phyloP scores from a whole-genome alignment of 2,797 vertebrate species.

The Tadarida brasiliensis region DNA sequence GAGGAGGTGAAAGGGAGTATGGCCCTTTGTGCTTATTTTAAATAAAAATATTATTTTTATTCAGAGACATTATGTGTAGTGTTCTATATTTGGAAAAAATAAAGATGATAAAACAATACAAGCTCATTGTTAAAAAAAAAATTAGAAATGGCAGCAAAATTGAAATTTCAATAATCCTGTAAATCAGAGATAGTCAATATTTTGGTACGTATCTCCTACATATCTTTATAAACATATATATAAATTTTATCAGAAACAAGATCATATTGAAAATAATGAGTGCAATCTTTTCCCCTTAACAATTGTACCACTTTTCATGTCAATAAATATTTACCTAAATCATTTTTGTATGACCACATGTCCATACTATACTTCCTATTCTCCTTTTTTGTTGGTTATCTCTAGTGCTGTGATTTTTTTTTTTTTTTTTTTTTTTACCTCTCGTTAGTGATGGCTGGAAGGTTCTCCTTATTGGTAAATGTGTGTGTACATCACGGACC shows the following conservation, averaged over 20 bases:
- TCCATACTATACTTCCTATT: neutral
- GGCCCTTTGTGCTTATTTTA: constrained; percentile 30
- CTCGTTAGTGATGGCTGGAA: neutral
- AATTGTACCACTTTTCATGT: constrained; percentile 25
- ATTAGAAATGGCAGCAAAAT: constrained; percentile 1
- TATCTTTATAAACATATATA: neutral
- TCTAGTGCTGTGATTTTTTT: neutral
- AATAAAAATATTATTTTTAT: neutral
- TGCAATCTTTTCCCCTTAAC: neutral
- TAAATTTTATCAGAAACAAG: neutral
- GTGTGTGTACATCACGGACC: neutral
- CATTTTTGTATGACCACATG: neutral
- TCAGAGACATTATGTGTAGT: neutral
- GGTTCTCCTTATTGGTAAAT: neutral
- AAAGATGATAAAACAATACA: neutral
- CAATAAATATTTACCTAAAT: neutral
- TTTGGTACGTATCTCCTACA: neutral
- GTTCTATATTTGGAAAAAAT: neutral
- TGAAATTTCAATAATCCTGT: neutral
- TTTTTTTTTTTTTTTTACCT: neutral
- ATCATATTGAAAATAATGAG: neutral
- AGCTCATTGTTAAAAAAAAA: constrained; percentile 43
- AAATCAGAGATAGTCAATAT: constrained; percentile 39
- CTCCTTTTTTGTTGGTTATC: neutral
- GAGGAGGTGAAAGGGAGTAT: neutral